Evolutionary conservation across 2,797 vertebrate species (phyloP).

Genomic region (Eidolon dupreanum): DNA sequence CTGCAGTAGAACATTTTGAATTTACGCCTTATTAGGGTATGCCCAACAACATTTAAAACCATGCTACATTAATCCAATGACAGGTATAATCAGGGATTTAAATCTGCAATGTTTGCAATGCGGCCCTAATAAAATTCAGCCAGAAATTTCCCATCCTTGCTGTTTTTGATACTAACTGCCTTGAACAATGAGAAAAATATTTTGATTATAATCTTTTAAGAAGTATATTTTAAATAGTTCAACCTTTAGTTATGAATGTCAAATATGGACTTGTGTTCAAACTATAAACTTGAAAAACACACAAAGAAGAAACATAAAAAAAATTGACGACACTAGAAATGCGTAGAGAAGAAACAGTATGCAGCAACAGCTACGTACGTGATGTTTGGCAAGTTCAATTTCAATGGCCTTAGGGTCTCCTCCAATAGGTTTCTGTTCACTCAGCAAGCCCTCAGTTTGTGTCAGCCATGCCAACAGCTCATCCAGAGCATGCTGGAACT

Average conservation of each 20-base stretch:
- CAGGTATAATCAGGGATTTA: neutral
- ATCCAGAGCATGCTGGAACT: conserved; percentile 98
- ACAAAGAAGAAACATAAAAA: neutral
- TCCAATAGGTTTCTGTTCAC: conserved; percentile 94
- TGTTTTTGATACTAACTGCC: neutral
- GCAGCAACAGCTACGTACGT: conserved; percentile 88
- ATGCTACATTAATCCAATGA: neutral
- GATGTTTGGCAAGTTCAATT: conserved; percentile 98
- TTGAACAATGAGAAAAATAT: neutral
- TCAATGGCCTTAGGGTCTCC: conserved; percentile 98
- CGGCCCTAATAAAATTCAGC: neutral
- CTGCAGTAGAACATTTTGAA: neutral
- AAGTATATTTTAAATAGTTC: neutral
- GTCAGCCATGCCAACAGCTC: conserved; percentile 97
- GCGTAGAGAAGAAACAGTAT: conserved; percentile 23
- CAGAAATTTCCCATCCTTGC: neutral
- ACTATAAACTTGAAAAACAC: neutral
- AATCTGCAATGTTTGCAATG: neutral
- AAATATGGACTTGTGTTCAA: conserved; percentile 41
- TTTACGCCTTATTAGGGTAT: neutral
- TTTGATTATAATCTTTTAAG: neutral
- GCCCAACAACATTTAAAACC: neutral
- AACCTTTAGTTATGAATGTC: neutral
- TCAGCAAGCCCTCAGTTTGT: conserved; percentile 95
- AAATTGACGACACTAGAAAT: neutral